Evolutionary conservation across 2,113 vertebrate genomes (phyloP).

Genomic region (Choloepus hoffmanni): DNA sequence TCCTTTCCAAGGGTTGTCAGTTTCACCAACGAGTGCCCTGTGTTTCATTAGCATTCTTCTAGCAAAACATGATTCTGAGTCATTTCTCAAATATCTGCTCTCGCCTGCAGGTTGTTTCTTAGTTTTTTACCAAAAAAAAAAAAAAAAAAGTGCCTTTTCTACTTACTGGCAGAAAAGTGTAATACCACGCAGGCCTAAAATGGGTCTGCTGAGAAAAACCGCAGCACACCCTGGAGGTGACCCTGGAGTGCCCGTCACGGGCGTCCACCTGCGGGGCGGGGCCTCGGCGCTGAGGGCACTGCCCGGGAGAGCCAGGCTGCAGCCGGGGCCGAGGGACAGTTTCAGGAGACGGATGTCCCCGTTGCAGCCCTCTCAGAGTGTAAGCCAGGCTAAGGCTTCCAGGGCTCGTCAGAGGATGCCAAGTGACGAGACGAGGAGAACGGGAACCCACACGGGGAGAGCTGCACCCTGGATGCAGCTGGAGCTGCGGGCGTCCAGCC

Average conservation of each 20-base stretch:
- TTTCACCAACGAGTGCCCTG: constrained; percentile 68
- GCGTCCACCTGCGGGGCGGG: not conserved
- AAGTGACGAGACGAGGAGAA: not conserved
- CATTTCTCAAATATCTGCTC: constrained; percentile 83
- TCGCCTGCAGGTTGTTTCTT: constrained; percentile 80
- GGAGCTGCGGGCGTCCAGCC: too few relatives aligned
- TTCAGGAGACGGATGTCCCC: not conserved
- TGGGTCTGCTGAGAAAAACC: constrained; percentile 65
- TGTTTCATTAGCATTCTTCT: constrained; percentile 81
- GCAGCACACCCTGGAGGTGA: not conserved
- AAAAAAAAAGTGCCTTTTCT: constrained; percentile 78
- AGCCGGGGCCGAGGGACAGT: rapidly evolving
- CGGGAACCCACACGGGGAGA: rapidly evolving
- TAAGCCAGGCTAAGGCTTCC: not conserved
- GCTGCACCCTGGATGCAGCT: not conserved
- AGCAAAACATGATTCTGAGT: constrained; percentile 83
- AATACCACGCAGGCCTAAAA: constrained; percentile 72
- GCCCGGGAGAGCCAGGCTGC: not conserved
- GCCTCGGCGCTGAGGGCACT: not conserved
- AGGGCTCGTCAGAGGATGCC: not conserved
- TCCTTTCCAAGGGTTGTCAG: constrained; percentile 70
- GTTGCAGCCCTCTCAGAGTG: not conserved
- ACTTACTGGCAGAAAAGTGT: constrained; percentile 81
- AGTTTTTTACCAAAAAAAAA: constrained; percentile 60
- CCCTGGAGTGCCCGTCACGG: too few relatives aligned